Evolutionary conservation across 2,113 vertebrate genomes (phyloP).

Genomic region (Pygoscelis adeliae): DNA sequence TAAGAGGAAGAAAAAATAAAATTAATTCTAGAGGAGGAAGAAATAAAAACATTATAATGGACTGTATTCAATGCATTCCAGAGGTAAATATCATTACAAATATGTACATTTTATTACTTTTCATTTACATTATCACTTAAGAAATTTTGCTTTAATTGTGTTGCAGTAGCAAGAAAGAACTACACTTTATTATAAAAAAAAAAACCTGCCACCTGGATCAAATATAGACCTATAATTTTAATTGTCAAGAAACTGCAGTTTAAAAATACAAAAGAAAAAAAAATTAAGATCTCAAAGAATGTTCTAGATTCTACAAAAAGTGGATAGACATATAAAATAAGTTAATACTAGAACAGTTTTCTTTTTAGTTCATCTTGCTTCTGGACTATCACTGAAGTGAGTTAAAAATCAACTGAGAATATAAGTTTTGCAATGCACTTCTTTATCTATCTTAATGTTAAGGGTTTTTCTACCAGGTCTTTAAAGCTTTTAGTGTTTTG

Average conservation of each 20-base stretch:
- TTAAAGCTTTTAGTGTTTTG: neutral
- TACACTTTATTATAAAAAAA: neutral
- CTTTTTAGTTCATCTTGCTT: neutral
- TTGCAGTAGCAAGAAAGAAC: neutral
- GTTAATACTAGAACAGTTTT: neutral
- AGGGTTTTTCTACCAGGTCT: neutral
- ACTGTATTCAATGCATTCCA: neutral
- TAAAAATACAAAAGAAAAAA: neutral
- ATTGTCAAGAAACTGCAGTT: neutral
- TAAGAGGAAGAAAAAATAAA: neutral
- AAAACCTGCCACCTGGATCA: neutral
- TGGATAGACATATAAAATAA: neutral
- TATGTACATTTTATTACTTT: neutral
- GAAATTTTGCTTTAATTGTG: neutral
- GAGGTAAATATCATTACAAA: neutral
- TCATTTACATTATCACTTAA: neutral
- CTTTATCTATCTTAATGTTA: neutral
- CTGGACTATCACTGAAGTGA: neutral
- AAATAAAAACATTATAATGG: neutral
- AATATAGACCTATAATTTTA: neutral
- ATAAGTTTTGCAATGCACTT: neutral
- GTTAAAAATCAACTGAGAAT: neutral
- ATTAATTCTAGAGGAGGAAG: neutral
- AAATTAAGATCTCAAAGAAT: neutral
- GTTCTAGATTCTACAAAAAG: neutral